Percentiles rank a stretch among this genome's conserved stretches.
phyloP scores from a whole-genome alignment of 2,888 invertebrate species.

The Halictus ligatus region DNA sequence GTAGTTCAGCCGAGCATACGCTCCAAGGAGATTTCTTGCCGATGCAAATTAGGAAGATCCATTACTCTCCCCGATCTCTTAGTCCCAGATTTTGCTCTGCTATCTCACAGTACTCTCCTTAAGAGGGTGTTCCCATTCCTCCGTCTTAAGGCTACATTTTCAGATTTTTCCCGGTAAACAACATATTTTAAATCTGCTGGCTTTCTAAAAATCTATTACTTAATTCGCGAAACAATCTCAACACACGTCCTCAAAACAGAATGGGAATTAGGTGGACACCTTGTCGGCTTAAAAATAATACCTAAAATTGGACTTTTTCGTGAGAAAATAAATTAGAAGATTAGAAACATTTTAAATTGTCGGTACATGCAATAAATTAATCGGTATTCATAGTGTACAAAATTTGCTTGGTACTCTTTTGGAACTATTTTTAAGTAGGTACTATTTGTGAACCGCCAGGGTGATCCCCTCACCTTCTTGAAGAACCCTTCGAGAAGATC shows the following conservation, averaged over 20 bases:
- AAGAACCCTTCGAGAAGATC: neutral
- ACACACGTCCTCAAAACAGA: neutral
- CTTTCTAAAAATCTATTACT: neutral
- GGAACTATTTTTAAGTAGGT: neutral
- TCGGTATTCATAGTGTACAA: too few relatives aligned
- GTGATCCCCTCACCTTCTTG: neutral
- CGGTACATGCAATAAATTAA: too few relatives aligned
- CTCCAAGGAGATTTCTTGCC: neutral
- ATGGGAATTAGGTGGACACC: neutral
- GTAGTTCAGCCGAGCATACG: neutral
- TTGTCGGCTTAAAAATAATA: neutral
- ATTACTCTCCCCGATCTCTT: constrained; percentile 1
- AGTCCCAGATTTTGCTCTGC: neutral
- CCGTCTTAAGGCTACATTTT: neutral
- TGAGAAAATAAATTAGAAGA: neutral
- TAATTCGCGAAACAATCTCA: neutral
- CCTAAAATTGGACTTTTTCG: neutral
- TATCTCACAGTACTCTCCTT: neutral
- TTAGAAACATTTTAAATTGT: neutral
- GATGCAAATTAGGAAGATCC: constrained; percentile 7
- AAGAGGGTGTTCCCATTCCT: neutral
- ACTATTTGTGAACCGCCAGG: neutral
- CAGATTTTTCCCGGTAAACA: neutral
- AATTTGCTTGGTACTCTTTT: too few relatives aligned
- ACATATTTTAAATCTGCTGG: neutral